Conservation (phyloP, 2,797 vertebrate species). For the Phataginus tetradactyla region DNA sequence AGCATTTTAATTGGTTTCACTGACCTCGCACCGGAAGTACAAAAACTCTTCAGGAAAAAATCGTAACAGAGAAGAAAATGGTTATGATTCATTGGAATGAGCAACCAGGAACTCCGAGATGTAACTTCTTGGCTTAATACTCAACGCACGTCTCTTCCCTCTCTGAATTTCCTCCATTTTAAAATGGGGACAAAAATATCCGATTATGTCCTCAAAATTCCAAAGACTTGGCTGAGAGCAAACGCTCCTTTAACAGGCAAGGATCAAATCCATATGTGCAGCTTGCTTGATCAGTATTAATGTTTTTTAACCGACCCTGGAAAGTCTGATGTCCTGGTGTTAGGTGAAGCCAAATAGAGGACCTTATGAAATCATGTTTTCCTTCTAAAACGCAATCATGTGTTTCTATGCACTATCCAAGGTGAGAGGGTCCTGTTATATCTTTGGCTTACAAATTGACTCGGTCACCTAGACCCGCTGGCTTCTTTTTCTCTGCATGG, state of each 20-base stretch:
- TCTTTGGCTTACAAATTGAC: neutral
- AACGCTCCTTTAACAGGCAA: accelerated
- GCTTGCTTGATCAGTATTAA: accelerated
- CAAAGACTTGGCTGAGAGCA: neutral
- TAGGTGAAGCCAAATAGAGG: accelerated
- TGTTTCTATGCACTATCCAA: accelerated
- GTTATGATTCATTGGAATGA: neutral
- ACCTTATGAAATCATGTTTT: too few species aligned
- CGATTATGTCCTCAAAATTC: neutral
- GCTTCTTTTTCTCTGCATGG: neutral
- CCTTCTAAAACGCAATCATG: too few species aligned
- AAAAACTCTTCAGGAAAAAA: neutral
- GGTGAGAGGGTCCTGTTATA: neutral
- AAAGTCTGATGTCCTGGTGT: neutral
- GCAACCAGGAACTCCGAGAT: neutral
- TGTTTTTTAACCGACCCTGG: neutral
- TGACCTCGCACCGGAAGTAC: neutral
- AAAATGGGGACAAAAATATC: neutral
- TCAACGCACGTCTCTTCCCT: accelerated
- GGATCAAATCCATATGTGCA: accelerated
- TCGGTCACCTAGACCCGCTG: accelerated
- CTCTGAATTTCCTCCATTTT: neutral
- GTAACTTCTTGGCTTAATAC: neutral
- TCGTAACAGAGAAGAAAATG: neutral
- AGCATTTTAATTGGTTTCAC: neutral